Percentiles rank a stretch among this genome's conserved stretches.
These are phyloP conservation scores for Neotragus moschatus DNA, from an alignment of 2,113 vertebrate species.

Conservation along the genomic window DNA sequence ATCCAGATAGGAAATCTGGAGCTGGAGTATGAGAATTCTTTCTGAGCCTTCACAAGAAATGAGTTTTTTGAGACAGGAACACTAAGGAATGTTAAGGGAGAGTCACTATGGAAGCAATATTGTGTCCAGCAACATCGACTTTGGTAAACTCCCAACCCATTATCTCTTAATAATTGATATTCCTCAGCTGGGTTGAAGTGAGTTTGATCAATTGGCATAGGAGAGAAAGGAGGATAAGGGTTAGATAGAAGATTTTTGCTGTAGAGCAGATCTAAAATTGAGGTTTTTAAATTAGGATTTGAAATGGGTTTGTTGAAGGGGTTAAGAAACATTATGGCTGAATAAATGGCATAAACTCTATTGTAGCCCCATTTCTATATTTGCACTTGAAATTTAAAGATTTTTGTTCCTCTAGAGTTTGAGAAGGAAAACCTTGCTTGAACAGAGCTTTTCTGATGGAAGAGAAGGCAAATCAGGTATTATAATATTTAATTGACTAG, in stretches of 20 bases:
- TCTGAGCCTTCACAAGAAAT: background rate
- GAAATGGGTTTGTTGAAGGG: background rate
- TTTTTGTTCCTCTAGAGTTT: background rate
- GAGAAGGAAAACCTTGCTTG: background rate
- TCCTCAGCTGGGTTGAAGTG: background rate
- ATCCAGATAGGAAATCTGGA: conserved; percentile 38
- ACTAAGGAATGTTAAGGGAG: background rate
- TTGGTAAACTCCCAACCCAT: background rate
- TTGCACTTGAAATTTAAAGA: background rate
- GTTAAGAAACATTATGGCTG: background rate
- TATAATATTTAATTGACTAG: background rate
- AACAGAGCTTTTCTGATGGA: background rate
- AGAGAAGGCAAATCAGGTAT: background rate
- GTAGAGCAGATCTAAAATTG: background rate
- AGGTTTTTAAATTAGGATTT: background rate
- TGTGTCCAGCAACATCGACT: background rate
- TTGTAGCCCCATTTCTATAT: background rate
- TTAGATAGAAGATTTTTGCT: conserved; percentile 9
- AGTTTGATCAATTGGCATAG: background rate
- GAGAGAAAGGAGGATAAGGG: background rate
- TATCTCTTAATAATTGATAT: conserved; percentile 7
- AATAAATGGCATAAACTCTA: background rate
- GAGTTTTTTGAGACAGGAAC: background rate
- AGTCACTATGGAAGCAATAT: background rate
- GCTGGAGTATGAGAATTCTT: background rate